Percentiles rank a stretch among this genome's conserved stretches.
Conservation (phyloP, 2,888 invertebrate genomes). For the Ctena decussata region DNA sequence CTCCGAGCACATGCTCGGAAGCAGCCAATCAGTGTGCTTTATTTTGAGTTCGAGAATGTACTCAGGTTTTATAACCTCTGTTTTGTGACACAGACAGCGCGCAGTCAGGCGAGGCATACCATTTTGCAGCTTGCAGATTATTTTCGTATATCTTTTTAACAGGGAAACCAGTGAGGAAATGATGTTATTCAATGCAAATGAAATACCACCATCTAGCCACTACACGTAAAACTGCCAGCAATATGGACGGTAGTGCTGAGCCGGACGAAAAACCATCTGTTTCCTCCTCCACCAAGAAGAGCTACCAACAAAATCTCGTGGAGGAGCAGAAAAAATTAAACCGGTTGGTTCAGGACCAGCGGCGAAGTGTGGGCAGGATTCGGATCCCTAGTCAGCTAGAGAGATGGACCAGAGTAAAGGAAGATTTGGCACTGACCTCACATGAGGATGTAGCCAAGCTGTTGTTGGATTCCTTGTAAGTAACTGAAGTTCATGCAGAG, state of each 20-base stretch:
- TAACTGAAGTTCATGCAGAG: no score
- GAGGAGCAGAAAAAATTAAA: not conserved
- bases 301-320: not conserved
- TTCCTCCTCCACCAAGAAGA: not conserved
- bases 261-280: not conserved
- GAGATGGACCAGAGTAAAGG: constrained; percentile 42
- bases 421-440: constrained; percentile 28
- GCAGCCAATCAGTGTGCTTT: no score
- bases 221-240: not conserved
- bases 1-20: no score
- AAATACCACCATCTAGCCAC: not conserved
- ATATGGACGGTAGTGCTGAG: not conserved
- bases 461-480: constrained; percentile 51
- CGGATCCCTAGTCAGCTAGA: constrained; percentile 14
- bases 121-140: no score
- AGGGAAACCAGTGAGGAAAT: not conserved
- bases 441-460: constrained; percentile 50
- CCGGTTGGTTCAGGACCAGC: not conserved
- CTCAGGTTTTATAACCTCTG: no score
- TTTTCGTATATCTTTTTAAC: not conserved
- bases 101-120: no score
- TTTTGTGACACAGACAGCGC: no score
- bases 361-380: constrained; percentile 1
- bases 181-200: not conserved
- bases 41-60: no score